Percentiles rank a stretch among this genome's conserved stretches.
phyloP scores from a whole-genome alignment of 2,113 vertebrate species.

The Archilochus colubris region DNA sequence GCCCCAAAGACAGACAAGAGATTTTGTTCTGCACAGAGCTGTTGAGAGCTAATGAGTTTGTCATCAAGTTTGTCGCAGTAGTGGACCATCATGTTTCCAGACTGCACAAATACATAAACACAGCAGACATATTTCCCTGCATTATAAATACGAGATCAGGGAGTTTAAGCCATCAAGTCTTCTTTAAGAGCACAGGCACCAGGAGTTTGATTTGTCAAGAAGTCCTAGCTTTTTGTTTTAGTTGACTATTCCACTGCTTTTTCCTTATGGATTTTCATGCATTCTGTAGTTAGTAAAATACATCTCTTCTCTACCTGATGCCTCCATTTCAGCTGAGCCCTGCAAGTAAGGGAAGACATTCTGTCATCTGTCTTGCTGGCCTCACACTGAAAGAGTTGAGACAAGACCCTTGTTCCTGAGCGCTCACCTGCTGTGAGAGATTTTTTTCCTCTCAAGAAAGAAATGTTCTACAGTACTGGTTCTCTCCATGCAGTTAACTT shows the following conservation, averaged over 20 bases:
- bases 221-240: not conserved
- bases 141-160: not conserved
- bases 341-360: not conserved
- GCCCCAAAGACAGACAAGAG: not conserved
- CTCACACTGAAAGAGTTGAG: not conserved
- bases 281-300: not conserved
- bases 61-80: too few relatives aligned
- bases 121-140: not conserved
- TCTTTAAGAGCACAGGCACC: not conserved
- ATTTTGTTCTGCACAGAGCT: not conserved
- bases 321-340: not conserved
- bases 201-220: not conserved
- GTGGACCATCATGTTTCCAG: not conserved
- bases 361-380: not conserved
- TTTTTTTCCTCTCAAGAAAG: not conserved
- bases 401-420: not conserved
- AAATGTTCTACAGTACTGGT: not conserved
- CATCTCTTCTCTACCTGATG: accelerated
- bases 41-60: not conserved
- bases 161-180: not conserved
- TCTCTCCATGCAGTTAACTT: not conserved
- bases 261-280: not conserved
- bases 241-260: not conserved
- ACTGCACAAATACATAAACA: not conserved
- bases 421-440: not conserved